Base-by-base conservation (phyloP, 2,113 vertebrate species). In the Morone saxatilis region DNA sequence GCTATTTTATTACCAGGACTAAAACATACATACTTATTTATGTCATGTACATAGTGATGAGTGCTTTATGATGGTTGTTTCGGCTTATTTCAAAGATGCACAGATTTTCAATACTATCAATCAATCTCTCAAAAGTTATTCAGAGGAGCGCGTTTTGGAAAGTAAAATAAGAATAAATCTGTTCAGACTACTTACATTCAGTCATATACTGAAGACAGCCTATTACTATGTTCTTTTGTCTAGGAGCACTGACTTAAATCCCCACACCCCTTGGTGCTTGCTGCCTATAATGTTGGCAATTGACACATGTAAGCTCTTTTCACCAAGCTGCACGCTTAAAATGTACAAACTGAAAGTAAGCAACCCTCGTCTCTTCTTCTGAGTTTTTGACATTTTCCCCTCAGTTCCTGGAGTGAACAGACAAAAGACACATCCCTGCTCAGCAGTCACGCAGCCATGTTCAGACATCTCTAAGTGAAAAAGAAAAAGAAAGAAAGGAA, bases 401-500 rank as follows among this genome's bases (percentile, higher is more conserved):
- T 67, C 69, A 6, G 59, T 80, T 86, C 68, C 75, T 54, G 73
- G 67, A 79, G n/a, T 63, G 57, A 88, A 84, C 8, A 43, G 76
- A 88, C 62, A 68, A 80, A 90, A 87, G 79, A 40, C 66, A 36
- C 20, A 20, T 63, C 70, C 22, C 31, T 25, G 61, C 80, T 80
- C 77, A 12, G 78, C 84, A 81, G 84, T 86, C 75, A 81, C 41
- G 13, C 74, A 59, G 80, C 60, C 66, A 12, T 50, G 22, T 25
- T 84, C 84, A 69, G 66, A 54, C 70, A 83, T 70, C 60, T 75
- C 83, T 36, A 17, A 17, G 68, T 0, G 25, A 51, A 71, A 53
- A 81, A 78, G 25, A 51, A 71, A 53, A 81, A 78, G 43, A 81
- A 81, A 83, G 40, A 70, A 54, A 84, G 81, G 87, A 86, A 90